Evolutionary conservation across 1,140 invertebrate species (phyloP), one percentile per base, ranked within the genome.

Genomic region (Sitobion miscanthi): DNA sequence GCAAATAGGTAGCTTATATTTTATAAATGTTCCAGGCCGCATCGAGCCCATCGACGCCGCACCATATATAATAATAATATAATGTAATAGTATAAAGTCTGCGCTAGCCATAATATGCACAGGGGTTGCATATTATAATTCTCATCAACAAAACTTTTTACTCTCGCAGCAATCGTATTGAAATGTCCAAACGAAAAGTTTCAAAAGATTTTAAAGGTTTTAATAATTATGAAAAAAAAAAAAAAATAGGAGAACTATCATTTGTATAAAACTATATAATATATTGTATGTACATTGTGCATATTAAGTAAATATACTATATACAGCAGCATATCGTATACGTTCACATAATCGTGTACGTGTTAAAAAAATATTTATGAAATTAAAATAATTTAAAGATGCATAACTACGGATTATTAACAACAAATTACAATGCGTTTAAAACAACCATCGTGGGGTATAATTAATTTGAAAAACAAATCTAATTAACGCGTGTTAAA

Each of bases 401-500:
- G 20, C 6, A 49, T 87, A 47, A 17, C 25, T 25, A 42, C 38
- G 83, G 3, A 85, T 45, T 87, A 87, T 87, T 47, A 87, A 30
- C 25, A n/a, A 85, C 83, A 85, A 85, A 85, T 85, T 85, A 85
- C 3, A 85, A 85, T 85, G 83, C 23, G 38, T 85, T 45, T 85
- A 85, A 85, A 85, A 83, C 35, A 2, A 7, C 20, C 77, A 23
- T 83, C 35, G 8, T 83, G 20, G 21, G 20, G 35, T 83, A 83
- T 83, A 83, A 83, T 83, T 83, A 35, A 83, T 83, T 83, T 83
- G n/a, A 83, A 86, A 47, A 86, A 47, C 45, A 25, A 47, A 30
- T 30, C 25, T 47, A 86, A 86, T 86, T 86, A 86, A 86, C 45
- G 25, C 25, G 25, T 30, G 85, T 86, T 86, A 86, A 85, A 42